Percentiles rank a stretch among this genome's conserved stretches.
Conservation (phyloP, 2,113 vertebrate genomes). For the Aptenodytes forsteri region DNA sequence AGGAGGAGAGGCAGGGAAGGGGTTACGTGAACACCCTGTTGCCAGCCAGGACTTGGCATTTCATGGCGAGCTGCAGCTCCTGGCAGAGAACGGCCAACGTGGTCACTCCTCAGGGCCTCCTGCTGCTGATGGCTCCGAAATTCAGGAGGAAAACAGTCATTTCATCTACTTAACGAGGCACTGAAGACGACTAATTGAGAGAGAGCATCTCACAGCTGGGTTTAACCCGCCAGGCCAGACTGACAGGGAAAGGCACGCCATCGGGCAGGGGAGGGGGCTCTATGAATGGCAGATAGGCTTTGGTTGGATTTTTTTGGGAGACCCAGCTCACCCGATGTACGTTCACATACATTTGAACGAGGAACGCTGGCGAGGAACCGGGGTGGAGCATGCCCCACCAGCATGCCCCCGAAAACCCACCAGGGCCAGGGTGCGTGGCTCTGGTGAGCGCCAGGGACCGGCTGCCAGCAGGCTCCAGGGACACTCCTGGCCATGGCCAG, state of each 20-base stretch:
- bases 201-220: not conserved
- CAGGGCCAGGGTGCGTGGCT: not conserved
- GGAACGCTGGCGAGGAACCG: not conserved
- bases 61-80: not conserved
- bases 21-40: not conserved
- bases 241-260: not conserved
- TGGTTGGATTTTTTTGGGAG: not conserved
- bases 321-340: rapidly evolving
- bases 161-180: not conserved
- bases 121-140: not conserved
- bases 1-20: not conserved
- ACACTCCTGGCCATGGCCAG: not conserved
- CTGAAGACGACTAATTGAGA: not conserved
- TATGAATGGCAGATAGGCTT: not conserved
- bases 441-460: not conserved
- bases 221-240: not conserved
- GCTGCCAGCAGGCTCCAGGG: not conserved
- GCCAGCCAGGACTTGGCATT: not conserved
- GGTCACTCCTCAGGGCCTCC: not conserved
- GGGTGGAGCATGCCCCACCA: not conserved
- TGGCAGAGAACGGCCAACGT: rapidly evolving
- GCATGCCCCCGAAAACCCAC: not conserved
- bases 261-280: not conserved
- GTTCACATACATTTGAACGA: rapidly evolving
- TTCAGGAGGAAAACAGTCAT: not conserved